Conservation (phyloP, 35 echinoderm and acorn worm species). For the Stichopus chloronotus region DNA sequence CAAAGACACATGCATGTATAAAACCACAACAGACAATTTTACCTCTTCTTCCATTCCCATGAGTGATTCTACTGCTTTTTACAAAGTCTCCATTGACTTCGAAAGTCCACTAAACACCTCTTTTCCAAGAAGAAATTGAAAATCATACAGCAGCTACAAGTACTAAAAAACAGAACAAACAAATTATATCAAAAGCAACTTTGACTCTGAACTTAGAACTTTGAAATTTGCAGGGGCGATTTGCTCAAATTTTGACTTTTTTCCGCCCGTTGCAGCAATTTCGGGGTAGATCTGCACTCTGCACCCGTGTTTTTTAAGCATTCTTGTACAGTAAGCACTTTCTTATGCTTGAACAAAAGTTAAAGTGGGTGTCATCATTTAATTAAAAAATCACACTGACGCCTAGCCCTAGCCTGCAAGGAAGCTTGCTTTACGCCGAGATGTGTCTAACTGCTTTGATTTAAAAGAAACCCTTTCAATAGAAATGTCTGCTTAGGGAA, state of each 20-base stretch:
- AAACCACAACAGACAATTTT: background rate
- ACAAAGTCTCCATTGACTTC: conserved; percentile 10
- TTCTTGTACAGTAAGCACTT: background rate
- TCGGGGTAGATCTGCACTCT: no score
- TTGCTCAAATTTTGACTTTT: background rate
- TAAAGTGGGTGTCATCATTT: no score
- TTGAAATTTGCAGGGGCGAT: background rate
- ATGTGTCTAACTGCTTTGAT: no score
- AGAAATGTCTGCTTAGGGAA: no score
- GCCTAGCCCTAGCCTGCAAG: no score
- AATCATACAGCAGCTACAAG: conserved; percentile 9
- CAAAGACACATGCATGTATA: background rate
- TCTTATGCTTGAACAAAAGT: no score
- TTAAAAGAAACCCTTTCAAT: no score
- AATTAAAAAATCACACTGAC: no score
- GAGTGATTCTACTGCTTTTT: background rate
- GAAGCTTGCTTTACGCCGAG: no score
- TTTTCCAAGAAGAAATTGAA: background rate
- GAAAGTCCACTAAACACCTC: background rate
- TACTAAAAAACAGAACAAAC: background rate
- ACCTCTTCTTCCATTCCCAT: conserved; percentile 1
- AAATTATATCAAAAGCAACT: background rate
- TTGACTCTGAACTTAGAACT: background rate
- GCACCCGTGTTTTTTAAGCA: background rate
- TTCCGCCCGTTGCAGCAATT: background rate